phyloP scores from a whole-genome alignment of 2,888 invertebrate species.

The Torymus tubicola region DNA sequence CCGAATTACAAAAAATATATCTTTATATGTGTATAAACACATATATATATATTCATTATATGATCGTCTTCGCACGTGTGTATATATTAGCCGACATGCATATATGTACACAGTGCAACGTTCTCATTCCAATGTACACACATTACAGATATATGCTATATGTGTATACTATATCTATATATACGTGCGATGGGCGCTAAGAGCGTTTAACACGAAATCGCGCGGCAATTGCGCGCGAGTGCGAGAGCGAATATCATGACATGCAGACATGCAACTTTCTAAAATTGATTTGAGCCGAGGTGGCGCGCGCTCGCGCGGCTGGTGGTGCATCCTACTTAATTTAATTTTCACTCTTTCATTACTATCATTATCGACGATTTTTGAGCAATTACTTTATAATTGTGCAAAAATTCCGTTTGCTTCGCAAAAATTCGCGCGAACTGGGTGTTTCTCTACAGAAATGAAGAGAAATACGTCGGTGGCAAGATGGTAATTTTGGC shows the following conservation, averaged over 20 bases:
- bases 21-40: slow-evolving; percentile 7
- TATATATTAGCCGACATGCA: too few species aligned
- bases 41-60: background rate
- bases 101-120: background rate
- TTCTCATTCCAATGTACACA: slow-evolving; percentile 40
- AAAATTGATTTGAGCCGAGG: slow-evolving; percentile 35
- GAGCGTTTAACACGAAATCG: slow-evolving; percentile 42
- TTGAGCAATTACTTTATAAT: slow-evolving; percentile 9
- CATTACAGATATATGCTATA: too few species aligned
- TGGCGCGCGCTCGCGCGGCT: too few species aligned
- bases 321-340: slow-evolving; percentile 39
- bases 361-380: slow-evolving; percentile 26
- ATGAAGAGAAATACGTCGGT: too few species aligned
- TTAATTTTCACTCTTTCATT: slow-evolving; percentile 38
- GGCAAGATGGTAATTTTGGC: too few species aligned
- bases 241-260: slow-evolving; percentile 6
- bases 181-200: slow-evolving; percentile 2
- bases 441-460: too few species aligned
- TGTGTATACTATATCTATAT: too few species aligned
- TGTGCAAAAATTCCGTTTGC: slow-evolving; percentile 7
- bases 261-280: slow-evolving; percentile 44
- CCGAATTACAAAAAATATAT: background rate
- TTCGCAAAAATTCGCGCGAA: too few species aligned
- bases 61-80: too few species aligned
- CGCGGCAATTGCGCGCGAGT: slow-evolving; percentile 6